phyloP scores from a whole-genome alignment of 1,140 invertebrate species.

The Kradibia gibbosae region DNA sequence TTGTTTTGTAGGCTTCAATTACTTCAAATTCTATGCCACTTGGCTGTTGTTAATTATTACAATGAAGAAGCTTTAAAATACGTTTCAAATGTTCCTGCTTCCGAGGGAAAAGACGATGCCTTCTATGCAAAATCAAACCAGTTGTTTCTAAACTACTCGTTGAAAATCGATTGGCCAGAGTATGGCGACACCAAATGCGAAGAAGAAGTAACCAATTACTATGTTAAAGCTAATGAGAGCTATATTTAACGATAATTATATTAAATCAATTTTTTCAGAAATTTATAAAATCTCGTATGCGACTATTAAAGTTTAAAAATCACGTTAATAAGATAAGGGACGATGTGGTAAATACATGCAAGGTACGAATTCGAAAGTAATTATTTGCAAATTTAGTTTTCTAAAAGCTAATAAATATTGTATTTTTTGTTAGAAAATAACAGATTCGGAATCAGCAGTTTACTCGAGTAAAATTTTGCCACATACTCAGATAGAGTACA shows the following conservation, averaged over 20 bases:
- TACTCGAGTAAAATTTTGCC: background rate
- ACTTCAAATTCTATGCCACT: slow-evolving; percentile 55
- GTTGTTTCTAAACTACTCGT: background rate
- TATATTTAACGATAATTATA: background rate
- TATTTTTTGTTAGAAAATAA: slow-evolving; percentile 21
- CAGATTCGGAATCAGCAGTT: background rate
- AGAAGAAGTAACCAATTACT: background rate
- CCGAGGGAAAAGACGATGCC: background rate
- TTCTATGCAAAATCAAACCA: background rate
- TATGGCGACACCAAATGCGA: background rate
- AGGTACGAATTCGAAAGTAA: background rate
- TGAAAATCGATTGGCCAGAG: background rate
- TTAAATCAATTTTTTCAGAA: background rate
- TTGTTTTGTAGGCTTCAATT: background rate
- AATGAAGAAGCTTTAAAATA: slow-evolving; percentile 71
- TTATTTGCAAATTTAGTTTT: no score
- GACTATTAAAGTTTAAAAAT: background rate
- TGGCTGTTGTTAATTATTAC: slow-evolving; percentile 68
- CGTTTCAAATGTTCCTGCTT: slow-evolving; percentile 59
- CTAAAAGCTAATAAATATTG: background rate
- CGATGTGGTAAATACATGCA: background rate
- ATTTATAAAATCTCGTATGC: background rate
- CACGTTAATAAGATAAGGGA: background rate
- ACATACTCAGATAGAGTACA: background rate
- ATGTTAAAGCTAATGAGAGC: background rate